Percentiles rank a stretch among this genome's conserved stretches.
Conservation (phyloP, 2,797 vertebrate species). For the Pangasius sanitwongsei region DNA sequence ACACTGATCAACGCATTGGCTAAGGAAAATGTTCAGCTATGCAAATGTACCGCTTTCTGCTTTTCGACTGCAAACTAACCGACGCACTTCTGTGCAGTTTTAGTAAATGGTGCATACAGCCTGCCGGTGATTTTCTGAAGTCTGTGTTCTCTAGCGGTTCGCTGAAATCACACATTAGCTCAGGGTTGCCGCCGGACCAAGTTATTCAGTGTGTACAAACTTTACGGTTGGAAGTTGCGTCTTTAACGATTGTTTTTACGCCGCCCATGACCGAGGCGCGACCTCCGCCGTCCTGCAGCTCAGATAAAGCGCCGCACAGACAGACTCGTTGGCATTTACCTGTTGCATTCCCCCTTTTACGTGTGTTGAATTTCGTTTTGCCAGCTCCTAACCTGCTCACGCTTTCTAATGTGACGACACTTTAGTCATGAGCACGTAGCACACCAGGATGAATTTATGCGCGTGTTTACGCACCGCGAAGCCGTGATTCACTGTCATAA, state of each 20-base stretch:
- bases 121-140: neutral
- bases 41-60: neutral
- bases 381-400: neutral
- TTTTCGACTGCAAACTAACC: neutral
- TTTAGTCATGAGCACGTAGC: constrained; percentile 1
- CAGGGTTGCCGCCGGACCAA: neutral
- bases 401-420: neutral
- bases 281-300: constrained; percentile 21
- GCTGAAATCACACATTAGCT: neutral
- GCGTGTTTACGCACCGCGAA: constrained; percentile 60
- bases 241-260: constrained; percentile 26
- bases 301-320: constrained; percentile 7
- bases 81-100: neutral
- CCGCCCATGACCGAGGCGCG: constrained; percentile 39
- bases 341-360: neutral
- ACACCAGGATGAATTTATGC: neutral
- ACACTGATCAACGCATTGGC: neutral
- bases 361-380: neutral
- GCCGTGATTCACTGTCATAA: constrained; percentile 74
- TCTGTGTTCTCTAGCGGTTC: neutral
- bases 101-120: constrained; percentile 3
- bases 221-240: constrained; percentile 9
- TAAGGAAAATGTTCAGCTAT: neutral
- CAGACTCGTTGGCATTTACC: neutral
- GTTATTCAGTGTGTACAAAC: constrained; percentile 26